Conservation (phyloP, 2,888 invertebrate species). For the Baccha elongata region DNA sequence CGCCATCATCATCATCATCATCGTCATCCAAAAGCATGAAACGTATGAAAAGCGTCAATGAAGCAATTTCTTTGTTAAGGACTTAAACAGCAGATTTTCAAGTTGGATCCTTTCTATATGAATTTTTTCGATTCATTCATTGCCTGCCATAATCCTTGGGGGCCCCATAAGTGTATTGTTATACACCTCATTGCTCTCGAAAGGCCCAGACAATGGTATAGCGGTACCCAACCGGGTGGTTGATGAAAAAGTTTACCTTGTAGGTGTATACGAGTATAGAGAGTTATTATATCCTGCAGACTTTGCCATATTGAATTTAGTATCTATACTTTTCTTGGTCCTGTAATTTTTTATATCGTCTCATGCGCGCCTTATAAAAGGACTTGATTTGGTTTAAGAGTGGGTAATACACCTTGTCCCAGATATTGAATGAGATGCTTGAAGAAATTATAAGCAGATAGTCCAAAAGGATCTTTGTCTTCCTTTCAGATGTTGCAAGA, state of each 20-base stretch:
- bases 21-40: conserved; percentile 52
- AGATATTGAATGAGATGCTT: conserved; percentile 70
- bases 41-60: conserved; percentile 74
- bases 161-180: conserved; percentile 72
- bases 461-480: conserved; percentile 66
- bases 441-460: conserved; percentile 73
- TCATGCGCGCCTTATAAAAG: conserved; percentile 28
- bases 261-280: conserved; percentile 59
- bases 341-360: conserved; percentile 39
- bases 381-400: conserved; percentile 46
- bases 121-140: conserved; percentile 72
- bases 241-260: conserved; percentile 69
- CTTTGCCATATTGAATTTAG: conserved; percentile 73
- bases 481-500: conserved; percentile 53
- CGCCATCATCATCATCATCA: conserved; percentile 18
- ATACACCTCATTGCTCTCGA: conserved; percentile 73
- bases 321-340: conserved; percentile 37
- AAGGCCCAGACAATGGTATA: conserved; percentile 63
- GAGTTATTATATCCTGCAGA: conserved; percentile 64
- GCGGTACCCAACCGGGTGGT: conserved; percentile 20
- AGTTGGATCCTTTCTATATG: conserved; percentile 73
- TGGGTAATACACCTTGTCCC: conserved; percentile 69
- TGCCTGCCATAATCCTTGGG: conserved; percentile 73
- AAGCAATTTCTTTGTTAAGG: conserved; percentile 74
- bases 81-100: conserved; percentile 73